Percentiles rank a stretch among this genome's conserved stretches.
Conservation (phyloP, 2,113 vertebrate genomes). For the Tamias sibiricus region DNA sequence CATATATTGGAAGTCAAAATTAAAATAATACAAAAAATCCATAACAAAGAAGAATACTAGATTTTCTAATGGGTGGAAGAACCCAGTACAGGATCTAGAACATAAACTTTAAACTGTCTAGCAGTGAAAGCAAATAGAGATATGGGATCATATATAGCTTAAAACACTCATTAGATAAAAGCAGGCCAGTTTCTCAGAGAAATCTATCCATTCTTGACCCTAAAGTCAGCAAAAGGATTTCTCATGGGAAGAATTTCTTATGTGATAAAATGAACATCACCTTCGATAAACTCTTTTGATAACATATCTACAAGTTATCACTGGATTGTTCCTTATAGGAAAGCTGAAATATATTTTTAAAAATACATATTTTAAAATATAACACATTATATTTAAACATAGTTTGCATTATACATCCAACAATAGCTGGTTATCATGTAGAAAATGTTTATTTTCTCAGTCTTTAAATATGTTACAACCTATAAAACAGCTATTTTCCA, state of each 20-base stretch:
- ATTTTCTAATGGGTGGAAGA: not conserved
- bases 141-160: not conserved
- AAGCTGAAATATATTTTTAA: conserved; percentile 4
- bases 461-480: conserved; percentile 32
- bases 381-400: not conserved
- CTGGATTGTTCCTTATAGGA: not conserved
- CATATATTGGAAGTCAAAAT: conserved; percentile 5
- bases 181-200: not conserved
- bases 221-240: conserved; percentile 13
- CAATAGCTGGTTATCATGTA: conserved; percentile 30
- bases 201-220: not conserved
- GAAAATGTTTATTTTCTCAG: conserved; percentile 5
- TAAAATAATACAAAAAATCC: not conserved
- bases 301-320: not conserved
- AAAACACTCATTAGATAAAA: conserved; percentile 50
- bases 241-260: conserved; percentile 28
- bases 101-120: not conserved
- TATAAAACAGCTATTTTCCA: conserved; percentile 30
- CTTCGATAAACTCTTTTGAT: conserved; percentile 18
- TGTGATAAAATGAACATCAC: not conserved
- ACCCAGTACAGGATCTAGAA: not conserved
- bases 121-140: not conserved
- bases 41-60: conserved; percentile 10
- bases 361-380: not conserved
- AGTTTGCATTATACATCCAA: not conserved